Evolutionary conservation across 2,888 invertebrate species (phyloP).

Genomic region (Drosophila neotestacea): DNA sequence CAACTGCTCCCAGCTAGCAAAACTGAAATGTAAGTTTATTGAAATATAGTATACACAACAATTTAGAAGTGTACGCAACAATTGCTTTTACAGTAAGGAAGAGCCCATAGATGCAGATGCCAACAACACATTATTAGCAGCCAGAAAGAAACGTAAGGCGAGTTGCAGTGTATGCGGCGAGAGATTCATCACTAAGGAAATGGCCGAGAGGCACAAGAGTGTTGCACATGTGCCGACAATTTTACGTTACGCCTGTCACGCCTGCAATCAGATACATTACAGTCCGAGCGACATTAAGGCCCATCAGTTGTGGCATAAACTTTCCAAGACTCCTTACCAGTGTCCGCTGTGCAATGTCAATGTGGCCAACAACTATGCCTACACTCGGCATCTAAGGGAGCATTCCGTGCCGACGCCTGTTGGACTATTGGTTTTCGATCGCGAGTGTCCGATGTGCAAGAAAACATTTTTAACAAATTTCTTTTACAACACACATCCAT

Average conservation of each 20-base stretch:
- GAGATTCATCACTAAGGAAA: conserved; percentile 72
- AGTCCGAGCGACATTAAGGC: conserved; percentile 82
- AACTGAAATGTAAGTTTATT: conserved; percentile 70
- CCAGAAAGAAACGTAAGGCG: conserved; percentile 50
- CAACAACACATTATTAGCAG: not conserved
- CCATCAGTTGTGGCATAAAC: conserved; percentile 86
- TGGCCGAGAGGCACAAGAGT: conserved; percentile 76
- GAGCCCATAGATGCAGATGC: conserved; percentile 61
- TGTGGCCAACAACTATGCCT: conserved; percentile 76
- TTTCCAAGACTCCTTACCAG: conserved; percentile 84
- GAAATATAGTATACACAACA: not conserved
- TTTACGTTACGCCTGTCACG: conserved; percentile 85
- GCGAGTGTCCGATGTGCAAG: conserved; percentile 82
- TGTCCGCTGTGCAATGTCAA: conserved; percentile 85
- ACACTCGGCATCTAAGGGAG: conserved; percentile 80
- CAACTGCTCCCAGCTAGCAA: conserved; percentile 46
- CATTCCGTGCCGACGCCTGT: conserved; percentile 67
- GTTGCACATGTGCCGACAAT: conserved; percentile 77
- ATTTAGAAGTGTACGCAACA: not conserved
- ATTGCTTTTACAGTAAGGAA: conserved; percentile 70
- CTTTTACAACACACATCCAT: conserved; percentile 84
- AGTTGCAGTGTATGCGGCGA: conserved; percentile 79
- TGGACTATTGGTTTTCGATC: conserved; percentile 75
- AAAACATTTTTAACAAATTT: conserved; percentile 83
- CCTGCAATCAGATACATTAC: conserved; percentile 86